Conservation (phyloP, 2,888 invertebrate genomes). For the Drosophila nigricruria region DNA sequence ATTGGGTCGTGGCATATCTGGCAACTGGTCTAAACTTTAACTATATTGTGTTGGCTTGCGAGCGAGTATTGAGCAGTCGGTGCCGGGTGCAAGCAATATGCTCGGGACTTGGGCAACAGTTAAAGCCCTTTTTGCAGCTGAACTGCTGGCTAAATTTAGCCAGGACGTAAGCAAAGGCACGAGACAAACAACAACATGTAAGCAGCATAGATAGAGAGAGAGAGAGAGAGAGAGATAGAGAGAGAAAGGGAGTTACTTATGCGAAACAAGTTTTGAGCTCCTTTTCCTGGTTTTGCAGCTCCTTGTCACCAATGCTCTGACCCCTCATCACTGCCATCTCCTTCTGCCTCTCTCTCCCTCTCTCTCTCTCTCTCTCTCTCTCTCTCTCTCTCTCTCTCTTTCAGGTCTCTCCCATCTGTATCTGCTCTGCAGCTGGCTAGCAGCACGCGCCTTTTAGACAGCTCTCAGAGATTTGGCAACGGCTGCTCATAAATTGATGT, state of each 20-base stretch:
- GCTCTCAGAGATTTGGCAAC: conserved; percentile 13
- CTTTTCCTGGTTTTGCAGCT: conserved; percentile 60
- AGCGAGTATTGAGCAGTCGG: neutral
- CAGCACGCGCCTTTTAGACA: conserved; percentile 16
- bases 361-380: neutral
- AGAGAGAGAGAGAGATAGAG: too few relatives aligned
- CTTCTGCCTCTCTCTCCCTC: too few relatives aligned
- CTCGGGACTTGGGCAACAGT: neutral
- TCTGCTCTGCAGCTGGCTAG: conserved; percentile 1
- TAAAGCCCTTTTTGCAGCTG: conserved; percentile 6
- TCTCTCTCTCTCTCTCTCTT: neutral
- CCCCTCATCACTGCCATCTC: neutral
- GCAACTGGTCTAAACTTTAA: too few relatives aligned
- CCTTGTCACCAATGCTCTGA: conserved; percentile 43
- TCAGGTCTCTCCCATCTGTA: too few relatives aligned
- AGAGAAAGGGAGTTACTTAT: neutral
- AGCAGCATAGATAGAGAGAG: too few relatives aligned
- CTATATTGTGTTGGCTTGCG: neutral
- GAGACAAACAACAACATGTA: neutral
- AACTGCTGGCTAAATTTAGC: conserved; percentile 10
- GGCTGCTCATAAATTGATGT: conserved; percentile 75
- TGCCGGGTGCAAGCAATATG: neutral
- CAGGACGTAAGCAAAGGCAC: conserved; percentile 6
- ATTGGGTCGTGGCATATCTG: too few relatives aligned
- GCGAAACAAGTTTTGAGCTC: conserved; percentile 59